Evolutionary conservation across 1,140 invertebrate genomes (phyloP).

Genomic region (Plutomurus gul): DNA sequence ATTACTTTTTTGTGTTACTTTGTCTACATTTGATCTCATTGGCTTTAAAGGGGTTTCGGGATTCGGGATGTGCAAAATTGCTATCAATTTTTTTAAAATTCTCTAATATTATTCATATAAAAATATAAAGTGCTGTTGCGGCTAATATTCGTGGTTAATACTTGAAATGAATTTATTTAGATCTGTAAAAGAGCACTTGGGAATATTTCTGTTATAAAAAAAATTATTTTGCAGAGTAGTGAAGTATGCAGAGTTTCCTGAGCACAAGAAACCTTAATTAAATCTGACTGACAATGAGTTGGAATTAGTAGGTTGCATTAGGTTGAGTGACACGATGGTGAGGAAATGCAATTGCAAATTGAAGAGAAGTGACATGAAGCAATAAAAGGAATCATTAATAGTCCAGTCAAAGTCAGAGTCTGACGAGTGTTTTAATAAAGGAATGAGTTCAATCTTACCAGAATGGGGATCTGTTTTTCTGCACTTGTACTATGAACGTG

Average conservation of each 20-base stretch:
- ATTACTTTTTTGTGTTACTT: neutral
- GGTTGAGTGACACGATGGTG: neutral
- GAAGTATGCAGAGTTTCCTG: neutral
- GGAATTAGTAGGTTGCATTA: constrained; percentile 8
- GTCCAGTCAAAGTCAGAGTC: neutral
- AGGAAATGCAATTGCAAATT: constrained; percentile 17
- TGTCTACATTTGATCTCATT: neutral
- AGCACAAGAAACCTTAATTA: constrained; percentile 27
- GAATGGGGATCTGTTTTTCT: neutral
- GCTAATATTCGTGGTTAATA: too few relatives aligned
- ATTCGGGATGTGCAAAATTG: too few relatives aligned
- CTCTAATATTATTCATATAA: too few relatives aligned
- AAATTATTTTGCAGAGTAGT: neutral
- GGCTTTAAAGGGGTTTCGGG: too few relatives aligned
- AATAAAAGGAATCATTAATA: constrained; percentile 13
- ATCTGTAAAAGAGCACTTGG: too few relatives aligned
- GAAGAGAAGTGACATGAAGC: constrained; percentile 24
- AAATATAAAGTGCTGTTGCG: too few relatives aligned
- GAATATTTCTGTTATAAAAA: neutral
- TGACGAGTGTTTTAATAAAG: constrained; percentile 29
- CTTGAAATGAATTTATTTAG: too few relatives aligned
- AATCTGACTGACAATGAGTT: constrained; percentile 10
- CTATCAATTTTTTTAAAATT: too few relatives aligned
- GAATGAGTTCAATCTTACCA: constrained; percentile 1
- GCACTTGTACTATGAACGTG: too few relatives aligned